A percentile compares a stretch with the other conserved stretches of the same genome.
These are phyloP conservation scores for Rhingia campestris DNA, from an alignment of 2,888 invertebrate genomes.

Conservation along the genomic window DNA sequence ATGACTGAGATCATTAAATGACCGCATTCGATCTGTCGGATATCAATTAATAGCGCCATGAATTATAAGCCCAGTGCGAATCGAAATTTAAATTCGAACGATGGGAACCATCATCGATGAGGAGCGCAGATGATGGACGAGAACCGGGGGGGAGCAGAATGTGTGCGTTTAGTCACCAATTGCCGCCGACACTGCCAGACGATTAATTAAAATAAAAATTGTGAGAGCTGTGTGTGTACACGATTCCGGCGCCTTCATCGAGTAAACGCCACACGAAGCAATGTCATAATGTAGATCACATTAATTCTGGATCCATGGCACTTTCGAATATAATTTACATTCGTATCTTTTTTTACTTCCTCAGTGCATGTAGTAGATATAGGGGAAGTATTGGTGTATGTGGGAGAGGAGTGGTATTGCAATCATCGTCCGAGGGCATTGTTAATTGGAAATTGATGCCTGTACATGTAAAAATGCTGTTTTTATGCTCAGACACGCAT, in stretches of 20 bases:
- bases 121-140: neutral
- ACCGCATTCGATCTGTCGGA: slow-evolving; percentile 65
- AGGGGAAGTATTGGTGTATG: no score
- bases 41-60: slow-evolving; percentile 65
- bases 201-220: slow-evolving; percentile 62
- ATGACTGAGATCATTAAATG: slow-evolving; percentile 65
- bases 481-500: no score
- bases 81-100: slow-evolving; percentile 68
- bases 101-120: slow-evolving; percentile 51
- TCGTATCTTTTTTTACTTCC: neutral
- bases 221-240: slow-evolving; percentile 7
- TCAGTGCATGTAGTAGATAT: neutral
- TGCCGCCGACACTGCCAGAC: slow-evolving; percentile 50
- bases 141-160: neutral
- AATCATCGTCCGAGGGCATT: no score
- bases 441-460: no score
- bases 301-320: slow-evolving; percentile 32
- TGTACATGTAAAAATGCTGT: no score
- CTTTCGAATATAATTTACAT: neutral
- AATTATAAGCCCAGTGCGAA: slow-evolving; percentile 59
- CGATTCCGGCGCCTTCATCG: slow-evolving; percentile 28
- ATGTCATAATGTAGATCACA: slow-evolving; percentile 44
- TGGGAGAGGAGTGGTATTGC: no score
- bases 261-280: slow-evolving; percentile 13
- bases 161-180: slow-evolving; percentile 49